Base-by-base conservation (phyloP, 2,888 invertebrate genomes). In the Agrochola circellaris region DNA sequence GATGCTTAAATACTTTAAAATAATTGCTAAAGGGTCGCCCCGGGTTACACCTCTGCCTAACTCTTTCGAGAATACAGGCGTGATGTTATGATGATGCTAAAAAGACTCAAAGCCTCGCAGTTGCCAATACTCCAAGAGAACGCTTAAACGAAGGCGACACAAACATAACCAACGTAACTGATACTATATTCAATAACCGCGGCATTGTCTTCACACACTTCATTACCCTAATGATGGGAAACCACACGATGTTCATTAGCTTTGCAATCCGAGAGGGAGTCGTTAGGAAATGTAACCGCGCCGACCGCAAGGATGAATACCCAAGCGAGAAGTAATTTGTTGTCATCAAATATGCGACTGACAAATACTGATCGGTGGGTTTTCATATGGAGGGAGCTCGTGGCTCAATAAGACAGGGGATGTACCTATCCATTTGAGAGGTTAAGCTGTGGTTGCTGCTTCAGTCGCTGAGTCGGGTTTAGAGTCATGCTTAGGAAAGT, bases 151-250 rank as follows among this genome's bases (percentile, higher is more conserved):
- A 60, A 71, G 62, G 23, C 48, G 34, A 76, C 26, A 70, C 48
- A 45, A 51, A 45, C 20, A 68, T 23, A 30, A 38, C 20, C n/a
- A 62, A 62, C 17, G 58, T 60, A 77, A 71, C 51, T 48, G 34
- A 81, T 45, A 62, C 68, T 30, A 30, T 13, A 81, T 76, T 85
- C 66, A 81, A 85, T 81, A 69, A 65, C 60, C 64, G 17, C 54
- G 20, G 51, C 62, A 81, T 85, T 84, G 82, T 85, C n/a, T 76
- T 15, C 48, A 61, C 23, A 71, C 62, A 81, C 73, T 71, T 79
- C 62, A 84, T 74, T 80, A 74, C 72, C 17, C 60, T 76, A 73
- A 73, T 76, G 83, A 76, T 85, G 85, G 48, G 72, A 76, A 85
- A 81, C 72, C 76, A 26, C 85, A 76, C 26, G 38, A 81, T 26